phyloP scores from a whole-genome alignment of 2,888 invertebrate species.

The Pterobdella sp. region DNA sequence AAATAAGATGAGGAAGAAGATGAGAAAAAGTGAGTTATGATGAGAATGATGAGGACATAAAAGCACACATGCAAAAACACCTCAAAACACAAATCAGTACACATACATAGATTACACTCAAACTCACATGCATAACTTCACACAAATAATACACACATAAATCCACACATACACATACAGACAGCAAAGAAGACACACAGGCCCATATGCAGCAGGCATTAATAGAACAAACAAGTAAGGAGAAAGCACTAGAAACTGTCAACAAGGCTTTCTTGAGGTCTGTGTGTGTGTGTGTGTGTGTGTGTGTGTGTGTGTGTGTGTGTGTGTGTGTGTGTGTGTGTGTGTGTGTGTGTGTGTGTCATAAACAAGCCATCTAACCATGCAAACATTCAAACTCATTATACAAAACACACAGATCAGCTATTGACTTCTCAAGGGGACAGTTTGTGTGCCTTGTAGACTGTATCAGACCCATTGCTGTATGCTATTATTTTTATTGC shows the following conservation, averaged over 20 bases:
- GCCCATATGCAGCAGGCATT: slow-evolving; percentile 4
- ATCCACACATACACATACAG: slow-evolving; percentile 4
- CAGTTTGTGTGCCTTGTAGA: slow-evolving; percentile 14
- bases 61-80: not conserved
- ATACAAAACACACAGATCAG: slow-evolving; percentile 5
- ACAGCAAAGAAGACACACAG: slow-evolving; percentile 13
- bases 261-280: slow-evolving; percentile 1
- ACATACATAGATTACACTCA: not conserved
- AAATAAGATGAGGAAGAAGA: slow-evolving; percentile 17
- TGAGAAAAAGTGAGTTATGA: slow-evolving; percentile 16
- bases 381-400: no score
- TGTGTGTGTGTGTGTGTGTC: not conserved
- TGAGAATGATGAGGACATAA: not conserved
- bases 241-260: not conserved
- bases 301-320: not conserved
- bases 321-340: not conserved
- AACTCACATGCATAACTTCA: not conserved
- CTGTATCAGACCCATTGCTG: slow-evolving; percentile 1
- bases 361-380: no score
- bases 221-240: slow-evolving; percentile 2
- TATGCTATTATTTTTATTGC: not conserved
- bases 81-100: not conserved
- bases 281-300: not conserved
- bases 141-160: not conserved
- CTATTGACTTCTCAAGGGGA: slow-evolving; percentile 16